Evolutionary conservation across 2,113 vertebrate genomes (phyloP).

Genomic region (Pachycephala philippinensis): DNA sequence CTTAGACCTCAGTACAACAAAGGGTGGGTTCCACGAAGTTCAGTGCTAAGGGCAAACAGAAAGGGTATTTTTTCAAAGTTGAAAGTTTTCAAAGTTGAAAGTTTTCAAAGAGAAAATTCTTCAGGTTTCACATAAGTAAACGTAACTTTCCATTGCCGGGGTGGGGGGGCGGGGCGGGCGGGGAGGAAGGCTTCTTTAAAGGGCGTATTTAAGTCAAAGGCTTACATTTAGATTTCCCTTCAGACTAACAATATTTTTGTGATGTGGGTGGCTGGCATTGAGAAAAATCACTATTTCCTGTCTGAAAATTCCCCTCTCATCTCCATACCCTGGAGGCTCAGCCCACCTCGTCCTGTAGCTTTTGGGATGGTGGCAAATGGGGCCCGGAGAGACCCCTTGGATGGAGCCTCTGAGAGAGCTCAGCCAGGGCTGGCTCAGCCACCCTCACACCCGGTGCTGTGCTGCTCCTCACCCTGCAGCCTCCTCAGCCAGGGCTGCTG

Average conservation of each 20-base stretch:
- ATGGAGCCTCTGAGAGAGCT: background rate
- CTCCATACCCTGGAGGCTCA: background rate
- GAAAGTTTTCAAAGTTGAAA: background rate
- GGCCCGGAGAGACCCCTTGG: background rate
- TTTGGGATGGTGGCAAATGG: background rate
- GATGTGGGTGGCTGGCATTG: background rate
- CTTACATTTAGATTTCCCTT: background rate
- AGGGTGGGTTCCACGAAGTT: background rate
- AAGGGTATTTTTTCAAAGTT: background rate
- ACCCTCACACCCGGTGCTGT: accelerated
- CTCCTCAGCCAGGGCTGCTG: background rate
- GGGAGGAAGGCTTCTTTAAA: background rate
- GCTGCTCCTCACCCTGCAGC: background rate
- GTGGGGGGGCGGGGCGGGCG: accelerated
- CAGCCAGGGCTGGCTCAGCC: background rate
- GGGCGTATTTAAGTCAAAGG: background rate
- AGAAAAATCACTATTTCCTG: background rate
- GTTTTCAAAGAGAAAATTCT: background rate
- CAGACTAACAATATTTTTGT: background rate
- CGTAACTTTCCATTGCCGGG: background rate
- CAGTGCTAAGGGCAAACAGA: background rate
- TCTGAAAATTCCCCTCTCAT: background rate
- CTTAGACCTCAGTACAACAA: background rate
- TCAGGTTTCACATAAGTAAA: background rate
- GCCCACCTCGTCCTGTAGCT: accelerated